Conservation (phyloP, 2,113 vertebrate species). For the Motacilla tschutschensis region DNA sequence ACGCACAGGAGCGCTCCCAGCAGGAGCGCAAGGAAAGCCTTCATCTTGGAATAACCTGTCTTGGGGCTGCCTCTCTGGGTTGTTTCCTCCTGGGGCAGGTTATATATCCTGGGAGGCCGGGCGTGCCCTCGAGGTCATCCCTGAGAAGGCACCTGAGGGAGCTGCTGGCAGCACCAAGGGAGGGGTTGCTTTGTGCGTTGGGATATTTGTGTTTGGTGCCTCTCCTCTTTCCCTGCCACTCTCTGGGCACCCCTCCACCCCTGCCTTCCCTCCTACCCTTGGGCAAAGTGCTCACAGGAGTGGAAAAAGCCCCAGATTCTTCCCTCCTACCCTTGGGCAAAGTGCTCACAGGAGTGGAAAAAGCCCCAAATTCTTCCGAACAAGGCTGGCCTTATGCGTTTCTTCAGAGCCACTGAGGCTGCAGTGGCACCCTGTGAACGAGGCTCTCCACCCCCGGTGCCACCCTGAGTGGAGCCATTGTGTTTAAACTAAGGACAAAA, state of each 20-base stretch:
- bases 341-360: not conserved
- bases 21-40: slow-evolving; percentile 4
- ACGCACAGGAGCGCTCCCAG: slow-evolving; percentile 27
- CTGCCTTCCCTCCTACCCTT: not conserved
- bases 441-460: slow-evolving; percentile 16
- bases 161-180: not conserved
- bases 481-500: not conserved
- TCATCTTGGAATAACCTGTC: slow-evolving; percentile 10
- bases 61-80: not conserved
- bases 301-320: not conserved
- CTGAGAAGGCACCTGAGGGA: not conserved
- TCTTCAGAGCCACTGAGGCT: not conserved
- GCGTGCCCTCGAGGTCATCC: not conserved
- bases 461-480: slow-evolving; percentile 13
- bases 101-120: not conserved
- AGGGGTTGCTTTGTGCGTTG: not conserved
- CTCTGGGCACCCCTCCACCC: not conserved
- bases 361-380: not conserved
- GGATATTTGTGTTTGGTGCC: not conserved
- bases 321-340: not conserved
- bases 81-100: not conserved
- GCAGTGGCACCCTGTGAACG: not conserved
- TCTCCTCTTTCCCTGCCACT: not conserved
- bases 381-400: not conserved
- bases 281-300: not conserved